Evolutionary conservation across 2,113 vertebrate species (phyloP).

Genomic region (Epinephelus moara): DNA sequence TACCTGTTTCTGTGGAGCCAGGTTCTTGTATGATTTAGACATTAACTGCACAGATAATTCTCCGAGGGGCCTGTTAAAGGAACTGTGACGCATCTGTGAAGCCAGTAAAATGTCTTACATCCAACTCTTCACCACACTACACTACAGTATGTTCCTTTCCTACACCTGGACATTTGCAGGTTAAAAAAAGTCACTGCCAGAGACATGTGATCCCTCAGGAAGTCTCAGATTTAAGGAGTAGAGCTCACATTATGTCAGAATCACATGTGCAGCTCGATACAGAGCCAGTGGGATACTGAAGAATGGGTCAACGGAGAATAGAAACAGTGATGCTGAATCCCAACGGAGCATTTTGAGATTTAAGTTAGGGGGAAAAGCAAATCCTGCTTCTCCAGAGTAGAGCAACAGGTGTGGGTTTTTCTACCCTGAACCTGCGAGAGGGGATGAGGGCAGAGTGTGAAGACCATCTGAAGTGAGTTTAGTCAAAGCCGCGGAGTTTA

Average conservation of each 20-base stretch:
- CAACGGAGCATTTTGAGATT: not conserved
- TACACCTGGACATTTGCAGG: constrained; percentile 17
- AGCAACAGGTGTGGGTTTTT: constrained; percentile 38
- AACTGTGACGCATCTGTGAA: constrained; percentile 16
- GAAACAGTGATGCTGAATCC: constrained; percentile 25
- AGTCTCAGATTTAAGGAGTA: constrained; percentile 31
- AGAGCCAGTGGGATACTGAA: constrained; percentile 12
- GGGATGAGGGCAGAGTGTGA: constrained; percentile 32
- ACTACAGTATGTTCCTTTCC: constrained; percentile 5
- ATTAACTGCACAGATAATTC: constrained; percentile 29
- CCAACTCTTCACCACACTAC: not conserved
- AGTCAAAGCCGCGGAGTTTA: constrained; percentile 44
- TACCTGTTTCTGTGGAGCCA: not conserved
- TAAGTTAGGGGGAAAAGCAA: not conserved
- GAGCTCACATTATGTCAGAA: constrained; percentile 11
- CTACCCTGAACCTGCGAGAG: not conserved
- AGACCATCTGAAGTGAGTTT: constrained; percentile 69
- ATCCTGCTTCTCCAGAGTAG: constrained; percentile 25
- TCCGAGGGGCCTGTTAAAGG: constrained; percentile 14
- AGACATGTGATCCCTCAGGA: constrained; percentile 19
- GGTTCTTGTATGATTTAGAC: constrained; percentile 11
- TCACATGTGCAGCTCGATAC: constrained; percentile 34
- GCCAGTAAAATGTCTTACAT: constrained; percentile 26
- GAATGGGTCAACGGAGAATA: constrained; percentile 16
- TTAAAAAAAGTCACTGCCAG: constrained; percentile 7